Evolutionary conservation across 2,113 vertebrate genomes (phyloP), one percentile per base, ranked within the genome.

Genomic region (Labeo rohita): DNA sequence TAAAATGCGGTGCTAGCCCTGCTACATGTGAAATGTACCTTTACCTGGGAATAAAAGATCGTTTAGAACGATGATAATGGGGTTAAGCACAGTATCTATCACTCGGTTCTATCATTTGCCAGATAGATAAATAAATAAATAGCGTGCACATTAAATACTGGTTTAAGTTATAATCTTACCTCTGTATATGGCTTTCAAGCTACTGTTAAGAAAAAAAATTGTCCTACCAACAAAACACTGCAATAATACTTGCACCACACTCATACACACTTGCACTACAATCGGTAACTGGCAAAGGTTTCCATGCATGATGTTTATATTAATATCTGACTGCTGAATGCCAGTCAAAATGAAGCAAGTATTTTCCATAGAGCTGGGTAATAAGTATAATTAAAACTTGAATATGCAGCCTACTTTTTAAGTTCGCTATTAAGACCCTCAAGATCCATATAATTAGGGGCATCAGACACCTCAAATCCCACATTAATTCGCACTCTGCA

Each of bases 401-500:
- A 45, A 23, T 15, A 28, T 28, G 49, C 7, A 8, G 23, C 47
- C 50, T 36, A 54, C 23, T 54, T 50, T 70, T 72, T 45, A 73
- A 3, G 66, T 43, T 18, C 16, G 8, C 36, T 8, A 4, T 79
- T 28, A 84, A 52, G 63, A 21, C 21, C 13, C 72, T 56, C 11
- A 7, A 18, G 3, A 50, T 63, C 5, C 13, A 21, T 43, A 61
- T 78, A 16, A 66, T 50, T 39, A 66, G 59, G 8, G 4, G 49
- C 39, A 52, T 77, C 75, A 77, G 28, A 54, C 70, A 65, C 70
- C 36, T 21, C 36, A 68, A 61, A 45, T 59, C 59, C 59, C 11
- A 54, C 68, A 36, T 61, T 83, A 39, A 75, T 61, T 73, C 2
- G 34, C 84, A 63, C 47, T 84, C 80, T 43, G 91, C 89, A 90